Conservation (phyloP, 30 jellyfish, hydroid and myxozoan genomes). For the Catostylus mosaicus region DNA sequence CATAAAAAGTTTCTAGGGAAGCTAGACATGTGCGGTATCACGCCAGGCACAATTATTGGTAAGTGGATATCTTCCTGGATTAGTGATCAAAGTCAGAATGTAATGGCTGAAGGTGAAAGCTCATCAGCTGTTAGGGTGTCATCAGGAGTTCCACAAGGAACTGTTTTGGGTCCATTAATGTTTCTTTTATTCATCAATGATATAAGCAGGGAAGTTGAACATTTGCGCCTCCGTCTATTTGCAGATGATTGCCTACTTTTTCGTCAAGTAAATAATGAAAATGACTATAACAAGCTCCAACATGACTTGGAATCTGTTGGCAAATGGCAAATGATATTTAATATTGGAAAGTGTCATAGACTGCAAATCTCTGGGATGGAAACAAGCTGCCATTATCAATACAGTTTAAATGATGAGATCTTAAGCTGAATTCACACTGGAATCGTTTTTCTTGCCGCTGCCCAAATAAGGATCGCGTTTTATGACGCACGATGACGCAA, state of each 20-base stretch:
- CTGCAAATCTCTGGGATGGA: conserved; percentile 29
- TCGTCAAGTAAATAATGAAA: conserved; percentile 50
- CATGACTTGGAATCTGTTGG: conserved; percentile 44
- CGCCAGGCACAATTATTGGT: conserved; percentile 30
- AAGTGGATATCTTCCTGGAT: conserved; percentile 38
- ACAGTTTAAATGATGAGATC: conserved; percentile 28
- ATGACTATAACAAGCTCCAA: conserved; percentile 45
- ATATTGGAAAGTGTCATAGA: conserved; percentile 26
- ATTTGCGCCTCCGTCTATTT: conserved; percentile 44
- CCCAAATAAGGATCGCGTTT: too few species aligned
- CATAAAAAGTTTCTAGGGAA: conserved; percentile 41
- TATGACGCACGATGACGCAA: too few species aligned
- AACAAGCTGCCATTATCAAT: conserved; percentile 16
- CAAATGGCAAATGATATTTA: conserved; percentile 44
- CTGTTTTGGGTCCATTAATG: conserved; percentile 57
- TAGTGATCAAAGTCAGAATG: conserved; percentile 8
- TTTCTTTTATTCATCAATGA: conserved; percentile 52
- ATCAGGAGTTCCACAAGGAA: conserved; percentile 67
- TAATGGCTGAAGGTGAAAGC: conserved; percentile 22
- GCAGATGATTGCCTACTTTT: conserved; percentile 55
- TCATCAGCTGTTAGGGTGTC: conserved; percentile 36
- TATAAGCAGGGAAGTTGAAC: conserved; percentile 29
- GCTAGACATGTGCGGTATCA: conserved; percentile 32
- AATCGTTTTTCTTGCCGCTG: too few species aligned
- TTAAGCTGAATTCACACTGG: too few species aligned